Conservation (phyloP, 1,140 invertebrate species). For the Drosophila nannoptera region DNA sequence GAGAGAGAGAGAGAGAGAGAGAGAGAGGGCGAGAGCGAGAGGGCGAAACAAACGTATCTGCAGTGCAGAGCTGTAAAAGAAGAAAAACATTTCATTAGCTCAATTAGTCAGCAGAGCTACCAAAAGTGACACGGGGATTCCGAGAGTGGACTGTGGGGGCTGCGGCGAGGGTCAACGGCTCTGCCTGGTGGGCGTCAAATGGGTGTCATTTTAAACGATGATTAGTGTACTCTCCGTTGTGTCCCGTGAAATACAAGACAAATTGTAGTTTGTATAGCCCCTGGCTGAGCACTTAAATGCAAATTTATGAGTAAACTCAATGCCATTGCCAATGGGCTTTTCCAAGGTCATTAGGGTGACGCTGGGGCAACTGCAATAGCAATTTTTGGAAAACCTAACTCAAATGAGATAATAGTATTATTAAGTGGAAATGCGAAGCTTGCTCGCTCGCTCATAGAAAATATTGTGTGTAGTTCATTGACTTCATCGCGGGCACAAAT, state of each 20-base stretch:
- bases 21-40: constrained; percentile 7
- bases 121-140: constrained; percentile 28
- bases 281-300: constrained; percentile 53
- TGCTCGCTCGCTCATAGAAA: no score
- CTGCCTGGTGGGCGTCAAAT: constrained; percentile 36
- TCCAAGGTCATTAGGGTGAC: constrained; percentile 8
- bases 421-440: no score
- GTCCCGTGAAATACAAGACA: constrained; percentile 62
- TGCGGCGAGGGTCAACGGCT: not conserved
- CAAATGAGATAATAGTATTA: no score
- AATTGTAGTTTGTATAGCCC: constrained; percentile 62
- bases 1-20: constrained; percentile 8
- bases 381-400: not conserved
- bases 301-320: constrained; percentile 54
- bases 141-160: not conserved
- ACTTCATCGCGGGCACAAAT: no score
- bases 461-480: no score
- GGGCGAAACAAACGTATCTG: constrained; percentile 23
- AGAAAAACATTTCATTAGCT: constrained; percentile 69
- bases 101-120: constrained; percentile 57
- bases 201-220: constrained; percentile 66
- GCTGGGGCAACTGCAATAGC: no score
- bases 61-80: constrained; percentile 16
- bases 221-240: constrained; percentile 60
- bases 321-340: constrained; percentile 5